phyloP scores from a whole-genome alignment of 1,140 invertebrate genomes.

The Oedothorax gibbosus region DNA sequence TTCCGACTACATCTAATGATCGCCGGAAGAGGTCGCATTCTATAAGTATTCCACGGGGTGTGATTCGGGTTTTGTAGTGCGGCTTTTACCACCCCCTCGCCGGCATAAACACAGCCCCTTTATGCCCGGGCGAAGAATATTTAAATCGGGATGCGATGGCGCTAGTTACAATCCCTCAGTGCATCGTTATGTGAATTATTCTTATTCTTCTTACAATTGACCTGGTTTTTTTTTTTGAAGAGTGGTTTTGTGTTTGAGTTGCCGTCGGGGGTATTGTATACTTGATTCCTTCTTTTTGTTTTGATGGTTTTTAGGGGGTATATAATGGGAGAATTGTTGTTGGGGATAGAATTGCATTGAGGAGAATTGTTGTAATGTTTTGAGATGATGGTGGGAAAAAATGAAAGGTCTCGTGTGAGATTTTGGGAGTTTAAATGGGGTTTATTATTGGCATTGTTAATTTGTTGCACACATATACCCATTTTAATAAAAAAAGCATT shows the following conservation, averaged over 20 bases:
- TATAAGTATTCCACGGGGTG: conserved; percentile 53
- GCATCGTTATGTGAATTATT: conserved; percentile 40
- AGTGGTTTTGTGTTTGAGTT: neutral
- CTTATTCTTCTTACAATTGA: conserved; percentile 26
- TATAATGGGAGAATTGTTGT: no score
- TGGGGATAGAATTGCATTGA: no score
- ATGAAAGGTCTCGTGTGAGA: no score
- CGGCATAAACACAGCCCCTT: conserved; percentile 49
- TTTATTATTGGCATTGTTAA: no score
- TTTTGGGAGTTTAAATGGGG: no score
- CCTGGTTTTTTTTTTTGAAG: conserved; percentile 18
- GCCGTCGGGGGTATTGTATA: conserved; percentile 2
- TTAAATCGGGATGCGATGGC: conserved; percentile 54
- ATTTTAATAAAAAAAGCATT: no score
- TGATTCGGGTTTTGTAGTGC: conserved; percentile 57
- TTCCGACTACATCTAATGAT: conserved; percentile 40
- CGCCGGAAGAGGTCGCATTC: conserved; percentile 30
- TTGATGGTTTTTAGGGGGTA: no score
- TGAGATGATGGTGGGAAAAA: no score
- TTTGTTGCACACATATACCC: no score
- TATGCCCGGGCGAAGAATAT: conserved; percentile 47
- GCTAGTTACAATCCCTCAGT: conserved; percentile 49
- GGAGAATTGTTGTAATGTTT: no score
- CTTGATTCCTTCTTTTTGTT: no score
- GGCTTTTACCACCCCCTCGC: conserved; percentile 45